Base-by-base conservation (phyloP, 2,888 invertebrate species). In the Nudaria mundana region DNA sequence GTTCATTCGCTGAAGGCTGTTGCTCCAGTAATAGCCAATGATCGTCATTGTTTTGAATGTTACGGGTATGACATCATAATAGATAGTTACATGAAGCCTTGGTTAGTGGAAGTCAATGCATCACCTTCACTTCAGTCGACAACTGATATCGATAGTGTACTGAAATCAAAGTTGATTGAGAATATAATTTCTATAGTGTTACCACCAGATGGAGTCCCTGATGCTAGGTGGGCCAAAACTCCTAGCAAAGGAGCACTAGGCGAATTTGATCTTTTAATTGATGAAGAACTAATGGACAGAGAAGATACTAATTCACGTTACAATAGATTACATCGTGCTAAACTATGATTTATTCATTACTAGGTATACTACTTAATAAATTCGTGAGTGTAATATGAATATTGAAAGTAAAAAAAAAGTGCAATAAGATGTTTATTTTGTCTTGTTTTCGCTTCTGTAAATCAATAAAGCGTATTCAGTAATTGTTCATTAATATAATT, bases 1-100 rank as follows among this genome's bases (percentile, higher is more conserved):
- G 95, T 97, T 2, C 98, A 98, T 80, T 98, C 98, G 0, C 79
- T 98, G 47, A 96, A 97, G 83, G 96, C 98, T 2, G 98, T 98
- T 1, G 94, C 97, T 0, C 96, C 97, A 0, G 95, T 97, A 4
- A 97, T 98, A 92, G 95, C 97, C 0, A 98, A 96, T 61, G 98
- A 98, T 82, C 90, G 96, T 23, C 97, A 97, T 74, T 97, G 97
- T 71, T 97, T 96, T 67, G 97, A 97, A 80, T 97, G 97, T 67
- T 98, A 98, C 64, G 98, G 98, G 32, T 98, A 97, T 70, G 98
- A 98, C 70, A 98, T 98, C 30, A 98, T 98, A 55, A 97, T 98
- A 56, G 98, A 98, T 75, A 95, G 97, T 67, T 93, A 93, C 61
- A 81, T 98, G 16, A 98, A 98, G 74, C 98, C 98, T 0, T 98